These are phyloP conservation scores for Myiagra hebetior DNA, from an alignment of 2,113 vertebrate species.

Conservation along the genomic window DNA sequence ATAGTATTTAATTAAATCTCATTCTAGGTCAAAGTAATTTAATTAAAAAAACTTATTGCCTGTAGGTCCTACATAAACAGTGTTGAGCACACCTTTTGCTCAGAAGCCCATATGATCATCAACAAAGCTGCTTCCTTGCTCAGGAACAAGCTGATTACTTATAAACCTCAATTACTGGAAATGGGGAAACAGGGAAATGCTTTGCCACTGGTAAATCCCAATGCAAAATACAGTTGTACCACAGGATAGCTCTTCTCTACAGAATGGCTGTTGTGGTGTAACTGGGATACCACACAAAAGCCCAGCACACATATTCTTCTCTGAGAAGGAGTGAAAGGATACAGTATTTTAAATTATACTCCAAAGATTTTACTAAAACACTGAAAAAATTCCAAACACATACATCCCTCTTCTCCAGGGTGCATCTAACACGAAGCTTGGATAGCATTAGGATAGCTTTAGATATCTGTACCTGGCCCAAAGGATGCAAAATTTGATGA, in stretches of 20 bases:
- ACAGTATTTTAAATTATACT: background rate
- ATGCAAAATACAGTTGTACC: background rate
- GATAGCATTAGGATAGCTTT: background rate
- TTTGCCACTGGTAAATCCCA: background rate
- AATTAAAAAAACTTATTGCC: constrained; percentile 10
- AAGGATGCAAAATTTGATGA: background rate
- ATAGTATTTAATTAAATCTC: constrained; percentile 41
- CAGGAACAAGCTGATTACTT: background rate
- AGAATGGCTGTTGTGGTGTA: background rate
- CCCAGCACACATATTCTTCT: background rate
- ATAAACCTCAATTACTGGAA: background rate
- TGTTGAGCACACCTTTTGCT: background rate
- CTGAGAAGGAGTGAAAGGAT: background rate
- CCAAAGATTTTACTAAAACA: background rate
- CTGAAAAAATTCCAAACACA: background rate
- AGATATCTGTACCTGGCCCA: background rate
- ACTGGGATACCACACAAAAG: background rate
- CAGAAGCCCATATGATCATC: background rate
- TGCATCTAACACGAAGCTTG: background rate
- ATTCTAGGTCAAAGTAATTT: constrained; percentile 33
- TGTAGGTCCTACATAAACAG: background rate
- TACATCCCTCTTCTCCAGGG: background rate
- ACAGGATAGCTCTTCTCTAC: background rate
- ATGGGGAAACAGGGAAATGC: background rate
- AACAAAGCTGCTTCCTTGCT: background rate